Evolutionary conservation across 1,140 invertebrate species (phyloP), one percentile per base, ranked within the genome.

Genomic region (Pantala flavescens): DNA sequence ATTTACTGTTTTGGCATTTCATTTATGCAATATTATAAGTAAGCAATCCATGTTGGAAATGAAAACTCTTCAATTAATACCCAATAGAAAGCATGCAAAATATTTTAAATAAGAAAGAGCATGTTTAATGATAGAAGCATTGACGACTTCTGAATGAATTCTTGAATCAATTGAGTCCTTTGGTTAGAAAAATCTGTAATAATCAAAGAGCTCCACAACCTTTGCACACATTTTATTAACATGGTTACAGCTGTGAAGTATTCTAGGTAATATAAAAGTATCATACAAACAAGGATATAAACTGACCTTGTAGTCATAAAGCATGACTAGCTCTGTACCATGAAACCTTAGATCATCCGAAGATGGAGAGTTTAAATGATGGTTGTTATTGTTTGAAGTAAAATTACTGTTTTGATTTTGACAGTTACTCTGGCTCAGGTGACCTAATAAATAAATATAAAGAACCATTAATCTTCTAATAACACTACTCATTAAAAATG

Each of bases 291-390:
- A n/a, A n/a, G n/a, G 9, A 36, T 36, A 73, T 43, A 73, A 74
- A 74, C 74, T 79, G 82, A 90, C 88, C 86, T 96, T 96, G 83
- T 96, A 97, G 86, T 97, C 94, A 79, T 97, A 96, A 5, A 97
- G 85, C 88, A 97, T 95, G 71, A 97, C 93, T 78, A 97, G 85
- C 82, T 97, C 95, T 2, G 93, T 94, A 71, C 93, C 93, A 79
- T 91, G 90, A 81, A 90, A 92, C 21, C 90, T 83, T 23, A 90
- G 83, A 79, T 90, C 90, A 79, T 87, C 86, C 75, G 77, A 80
- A 16, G 76, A 71, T 76, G 80, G 74, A 70, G 80, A 73, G 74
- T 78, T 77, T 63, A 81, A 24, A 24, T 82, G 80, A 75, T 80
- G 78, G 24, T 75, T 76, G 76, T 74, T 78, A 74, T 23, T 76